Percentiles rank a stretch among this genome's conserved stretches.
phyloP scores from a whole-genome alignment of 2,113 vertebrate species.

The Gymnocephalus cernua region DNA sequence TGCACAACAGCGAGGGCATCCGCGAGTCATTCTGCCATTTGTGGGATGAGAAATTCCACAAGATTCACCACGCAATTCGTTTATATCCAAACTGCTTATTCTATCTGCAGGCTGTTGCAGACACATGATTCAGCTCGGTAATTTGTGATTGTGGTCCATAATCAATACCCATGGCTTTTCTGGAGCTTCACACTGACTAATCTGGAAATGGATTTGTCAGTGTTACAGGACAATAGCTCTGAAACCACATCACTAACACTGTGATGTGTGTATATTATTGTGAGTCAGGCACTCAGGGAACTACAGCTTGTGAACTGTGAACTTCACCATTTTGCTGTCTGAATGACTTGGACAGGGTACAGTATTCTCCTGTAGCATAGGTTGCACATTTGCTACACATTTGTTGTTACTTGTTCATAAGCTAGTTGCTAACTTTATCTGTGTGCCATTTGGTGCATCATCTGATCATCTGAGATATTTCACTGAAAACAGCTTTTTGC shows the following conservation, averaged over 20 bases:
- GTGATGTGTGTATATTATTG: slow-evolving; percentile 43
- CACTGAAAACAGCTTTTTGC: too few relatives aligned
- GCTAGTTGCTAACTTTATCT: too few relatives aligned
- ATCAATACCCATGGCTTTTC: slow-evolving; percentile 62
- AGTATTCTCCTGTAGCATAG: background rate
- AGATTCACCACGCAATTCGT: slow-evolving; percentile 66
- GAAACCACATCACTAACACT: slow-evolving; percentile 46
- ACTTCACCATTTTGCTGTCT: slow-evolving; percentile 24
- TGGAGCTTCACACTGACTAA: slow-evolving; percentile 57
- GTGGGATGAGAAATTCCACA: slow-evolving; percentile 71
- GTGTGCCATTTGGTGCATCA: too few relatives aligned
- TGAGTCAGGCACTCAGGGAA: slow-evolving; percentile 20
- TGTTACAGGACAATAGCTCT: slow-evolving; percentile 36
- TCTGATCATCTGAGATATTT: too few relatives aligned
- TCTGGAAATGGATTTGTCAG: slow-evolving; percentile 65
- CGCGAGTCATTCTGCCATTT: slow-evolving; percentile 77
- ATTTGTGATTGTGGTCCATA: slow-evolving; percentile 71
- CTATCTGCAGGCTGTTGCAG: slow-evolving; percentile 58
- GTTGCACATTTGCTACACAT: background rate
- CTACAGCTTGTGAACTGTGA: slow-evolving; percentile 12
- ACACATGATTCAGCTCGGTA: slow-evolving; percentile 62
- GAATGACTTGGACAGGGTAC: slow-evolving; percentile 24
- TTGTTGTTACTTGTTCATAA: too few relatives aligned
- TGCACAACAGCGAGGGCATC: slow-evolving; percentile 79
- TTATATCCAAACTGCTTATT: slow-evolving; percentile 70